phyloP scores from a whole-genome alignment of 2,888 invertebrate species.

The Nemotelus pantherinus region DNA sequence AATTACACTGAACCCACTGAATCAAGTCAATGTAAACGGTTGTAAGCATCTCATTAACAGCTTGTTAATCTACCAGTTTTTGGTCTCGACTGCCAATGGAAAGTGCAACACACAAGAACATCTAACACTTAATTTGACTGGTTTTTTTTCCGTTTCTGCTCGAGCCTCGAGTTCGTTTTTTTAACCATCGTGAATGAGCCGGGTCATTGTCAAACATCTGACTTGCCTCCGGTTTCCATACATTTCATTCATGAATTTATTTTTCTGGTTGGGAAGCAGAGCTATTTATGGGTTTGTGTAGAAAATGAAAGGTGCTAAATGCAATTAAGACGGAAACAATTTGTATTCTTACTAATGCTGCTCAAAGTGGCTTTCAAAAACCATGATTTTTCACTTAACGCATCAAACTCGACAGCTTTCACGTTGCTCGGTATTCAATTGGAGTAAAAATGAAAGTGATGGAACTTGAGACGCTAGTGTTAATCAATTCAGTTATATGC shows the following conservation, averaged over 20 bases:
- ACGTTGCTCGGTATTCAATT: constrained; percentile 16
- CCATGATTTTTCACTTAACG: neutral
- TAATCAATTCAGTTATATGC: neutral
- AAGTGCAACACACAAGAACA: constrained; percentile 8
- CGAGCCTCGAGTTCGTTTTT: neutral
- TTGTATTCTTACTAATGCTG: neutral
- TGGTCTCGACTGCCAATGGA: constrained; percentile 18
- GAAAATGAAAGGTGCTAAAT: constrained; percentile 39
- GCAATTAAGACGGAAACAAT: neutral
- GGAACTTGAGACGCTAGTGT: neutral
- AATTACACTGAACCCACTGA: too few relatives aligned
- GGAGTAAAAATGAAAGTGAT: constrained; percentile 11
- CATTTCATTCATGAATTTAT: neutral
- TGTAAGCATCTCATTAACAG: constrained; percentile 39
- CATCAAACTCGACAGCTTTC: neutral
- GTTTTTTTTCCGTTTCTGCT: neutral
- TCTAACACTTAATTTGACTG: neutral
- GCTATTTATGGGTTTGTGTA: neutral
- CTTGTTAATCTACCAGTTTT: constrained; percentile 22
- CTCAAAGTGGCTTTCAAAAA: neutral
- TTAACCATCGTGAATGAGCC: neutral
- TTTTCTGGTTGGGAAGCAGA: neutral
- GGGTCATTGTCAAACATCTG: constrained; percentile 31
- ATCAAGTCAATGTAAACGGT: neutral
- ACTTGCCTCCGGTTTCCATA: neutral